These are phyloP conservation scores for Egretta garzetta DNA, from an alignment of 2,113 vertebrate genomes.

Conservation along the genomic window DNA sequence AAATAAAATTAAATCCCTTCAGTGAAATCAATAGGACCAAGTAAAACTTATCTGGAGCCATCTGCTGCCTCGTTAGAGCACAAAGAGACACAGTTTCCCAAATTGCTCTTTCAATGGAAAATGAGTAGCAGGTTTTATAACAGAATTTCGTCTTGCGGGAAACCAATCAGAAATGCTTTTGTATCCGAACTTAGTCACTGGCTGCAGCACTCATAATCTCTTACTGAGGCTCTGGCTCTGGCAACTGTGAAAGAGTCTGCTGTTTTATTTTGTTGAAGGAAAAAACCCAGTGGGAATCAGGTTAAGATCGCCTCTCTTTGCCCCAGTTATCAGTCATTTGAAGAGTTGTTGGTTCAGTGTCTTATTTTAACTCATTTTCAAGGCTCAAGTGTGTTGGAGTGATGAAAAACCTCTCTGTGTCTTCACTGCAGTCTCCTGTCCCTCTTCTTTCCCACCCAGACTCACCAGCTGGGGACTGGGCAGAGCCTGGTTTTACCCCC, in stretches of 20 bases:
- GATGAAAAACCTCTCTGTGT: background rate
- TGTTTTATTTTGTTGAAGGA: background rate
- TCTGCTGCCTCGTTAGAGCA: constrained; percentile 42
- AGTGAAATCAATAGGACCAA: constrained; percentile 35
- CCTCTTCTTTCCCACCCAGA: background rate
- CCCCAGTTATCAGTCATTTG: background rate
- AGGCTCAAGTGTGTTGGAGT: background rate
- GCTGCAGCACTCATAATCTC: background rate
- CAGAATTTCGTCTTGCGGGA: background rate
- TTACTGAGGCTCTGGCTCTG: background rate
- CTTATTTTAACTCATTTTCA: constrained; percentile 19
- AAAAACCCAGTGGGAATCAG: background rate
- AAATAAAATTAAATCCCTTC: constrained; percentile 38
- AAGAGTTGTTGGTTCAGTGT: background rate
- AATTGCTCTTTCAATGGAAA: constrained; percentile 44
- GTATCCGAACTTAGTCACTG: background rate
- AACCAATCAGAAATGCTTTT: constrained; percentile 42
- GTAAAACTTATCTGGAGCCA: constrained; percentile 45
- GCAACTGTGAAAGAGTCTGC: constrained; percentile 7
- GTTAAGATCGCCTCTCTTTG: background rate
- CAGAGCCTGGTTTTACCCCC: background rate
- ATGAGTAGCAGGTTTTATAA: constrained; percentile 29
- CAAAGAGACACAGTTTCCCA: constrained; percentile 42
- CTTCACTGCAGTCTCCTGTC: background rate
- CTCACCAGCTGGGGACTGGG: background rate